phyloP scores from a whole-genome alignment of 92 coral and sea anemone species.

The Blastomussa wellsi region DNA sequence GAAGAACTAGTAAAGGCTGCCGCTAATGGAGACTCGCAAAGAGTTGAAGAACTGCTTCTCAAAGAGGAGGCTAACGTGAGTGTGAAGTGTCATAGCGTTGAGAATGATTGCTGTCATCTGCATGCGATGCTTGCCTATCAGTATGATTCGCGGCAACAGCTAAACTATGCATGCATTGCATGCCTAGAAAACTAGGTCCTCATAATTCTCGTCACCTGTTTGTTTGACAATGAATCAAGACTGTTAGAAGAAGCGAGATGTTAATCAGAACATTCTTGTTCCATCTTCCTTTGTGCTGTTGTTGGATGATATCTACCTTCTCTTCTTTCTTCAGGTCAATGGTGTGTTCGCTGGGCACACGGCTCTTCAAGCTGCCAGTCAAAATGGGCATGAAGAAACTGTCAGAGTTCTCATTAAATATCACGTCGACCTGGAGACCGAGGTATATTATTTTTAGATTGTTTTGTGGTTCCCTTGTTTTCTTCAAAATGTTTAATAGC shows the following conservation, averaged over 20 bases:
- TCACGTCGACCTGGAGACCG: constrained; percentile 86
- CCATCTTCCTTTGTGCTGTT: neutral
- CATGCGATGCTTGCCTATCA: too few species aligned
- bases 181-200: neutral
- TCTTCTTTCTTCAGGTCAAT: constrained; percentile 57
- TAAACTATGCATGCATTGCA: neutral
- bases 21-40: constrained; percentile 89
- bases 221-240: neutral
- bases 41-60: constrained; percentile 77
- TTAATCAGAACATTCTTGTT: neutral
- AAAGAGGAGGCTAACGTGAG: constrained; percentile 87
- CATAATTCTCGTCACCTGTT: neutral
- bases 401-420: constrained; percentile 75
- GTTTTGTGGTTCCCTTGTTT: neutral
- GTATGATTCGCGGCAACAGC: too few species aligned
- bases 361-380: constrained; percentile 97
- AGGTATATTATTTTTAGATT: constrained; percentile 63
- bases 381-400: constrained; percentile 94
- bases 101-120: too few species aligned
- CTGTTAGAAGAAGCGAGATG: neutral
- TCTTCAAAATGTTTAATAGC: neutral
- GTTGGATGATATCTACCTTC: neutral
- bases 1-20: constrained; percentile 99
- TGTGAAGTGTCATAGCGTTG: neutral
- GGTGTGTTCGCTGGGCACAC: constrained; percentile 99